Base-by-base conservation (phyloP, 2,888 invertebrate genomes). In the Cyrtodaria siliqua region DNA sequence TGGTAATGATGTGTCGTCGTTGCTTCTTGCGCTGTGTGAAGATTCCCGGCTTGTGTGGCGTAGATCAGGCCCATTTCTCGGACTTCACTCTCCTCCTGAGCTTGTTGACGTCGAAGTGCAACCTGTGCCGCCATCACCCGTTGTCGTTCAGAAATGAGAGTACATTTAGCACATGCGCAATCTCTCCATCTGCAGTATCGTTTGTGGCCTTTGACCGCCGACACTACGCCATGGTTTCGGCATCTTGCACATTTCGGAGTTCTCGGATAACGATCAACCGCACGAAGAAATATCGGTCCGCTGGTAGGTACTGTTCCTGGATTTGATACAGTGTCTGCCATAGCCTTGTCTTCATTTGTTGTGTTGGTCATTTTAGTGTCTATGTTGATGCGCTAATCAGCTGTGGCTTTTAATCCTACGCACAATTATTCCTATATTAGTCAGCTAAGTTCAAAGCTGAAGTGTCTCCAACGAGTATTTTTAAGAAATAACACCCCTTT, bases 61-160 rank as follows among this genome's bases (percentile, higher is more conserved):
- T 94, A 97, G 69, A 98, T 95, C 86, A 98, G 94, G 77, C 98
- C 98, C 92, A 99, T 93, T 91, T 99, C 98, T 88, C 98, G 95
- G 0, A 98, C 98, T 93, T 99, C 99, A 93, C 97, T 98, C 94
- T 97, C 97, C 93, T 99, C 99, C 93, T 99, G 99, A 0, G 98
- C 98, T 92, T 99, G 99, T 92, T 99, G 99, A 59, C 98, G 95
- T 42, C 99, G 95, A 56, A 99, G 94, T 26, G 99, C 98, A 82
- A 99, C 99, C 95, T 97, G 97, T 60, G 99, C 99, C 24, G 99
- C 99, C 99, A 99, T 99, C 75, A 99, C 99, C 49, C 99, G 95
- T 93, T 99, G 99, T 75, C 99, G 94, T 94, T 99, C 99, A 1
- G 99, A 98, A 84, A 99, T 99, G 84, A 99, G 95, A 20, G 98